Conservation (phyloP, 2,888 invertebrate species). For the Escarpia spicata region DNA sequence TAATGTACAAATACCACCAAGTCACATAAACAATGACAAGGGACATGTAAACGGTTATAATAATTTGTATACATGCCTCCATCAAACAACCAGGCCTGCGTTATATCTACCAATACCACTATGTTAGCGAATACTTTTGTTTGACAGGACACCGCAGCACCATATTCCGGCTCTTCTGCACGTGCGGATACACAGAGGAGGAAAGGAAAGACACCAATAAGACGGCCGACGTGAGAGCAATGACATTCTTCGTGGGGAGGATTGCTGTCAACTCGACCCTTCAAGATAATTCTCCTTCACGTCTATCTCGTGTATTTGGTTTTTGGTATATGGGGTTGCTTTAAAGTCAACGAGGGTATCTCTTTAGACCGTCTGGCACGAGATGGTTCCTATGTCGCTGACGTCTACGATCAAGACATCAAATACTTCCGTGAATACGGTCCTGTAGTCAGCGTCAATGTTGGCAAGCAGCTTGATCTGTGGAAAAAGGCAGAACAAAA, state of each 20-base stretch:
- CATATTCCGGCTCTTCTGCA: no score
- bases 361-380: neutral
- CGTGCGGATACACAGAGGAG: no score
- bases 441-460: neutral
- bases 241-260: neutral
- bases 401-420: neutral
- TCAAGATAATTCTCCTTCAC: neutral
- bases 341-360: neutral
- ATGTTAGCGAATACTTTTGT: no score
- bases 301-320: neutral
- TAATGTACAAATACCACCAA: no score
- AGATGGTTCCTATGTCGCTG: neutral
- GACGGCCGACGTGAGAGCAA: neutral
- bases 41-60: no score
- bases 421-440: neutral
- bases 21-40: no score
- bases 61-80: no score
- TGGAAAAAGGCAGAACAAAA: no score
- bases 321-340: neutral
- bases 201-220: no score
- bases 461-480: neutral
- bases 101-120: no score
- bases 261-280: neutral
- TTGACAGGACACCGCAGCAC: no score
- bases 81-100: no score